These are phyloP conservation scores for Meta bourneti DNA, from an alignment of 2,888 invertebrate genomes.

Conservation along the genomic window DNA sequence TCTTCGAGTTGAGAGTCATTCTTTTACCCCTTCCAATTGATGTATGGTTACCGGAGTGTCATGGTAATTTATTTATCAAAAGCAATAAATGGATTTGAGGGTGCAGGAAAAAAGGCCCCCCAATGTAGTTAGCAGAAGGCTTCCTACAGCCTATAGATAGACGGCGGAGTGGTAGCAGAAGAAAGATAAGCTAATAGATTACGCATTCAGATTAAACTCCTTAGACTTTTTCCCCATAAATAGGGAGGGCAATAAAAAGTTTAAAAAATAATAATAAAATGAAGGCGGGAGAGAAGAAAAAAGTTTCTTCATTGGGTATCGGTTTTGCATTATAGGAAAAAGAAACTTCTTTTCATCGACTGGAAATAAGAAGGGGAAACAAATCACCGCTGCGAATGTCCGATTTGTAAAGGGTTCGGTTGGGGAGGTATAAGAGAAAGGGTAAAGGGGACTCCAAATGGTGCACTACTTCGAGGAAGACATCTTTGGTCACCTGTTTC, in stretches of 20 bases:
- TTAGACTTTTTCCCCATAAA: constrained; percentile 26
- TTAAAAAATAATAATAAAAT: constrained; percentile 1
- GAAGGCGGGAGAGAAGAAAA: constrained; percentile 19
- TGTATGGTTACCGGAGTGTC: background rate
- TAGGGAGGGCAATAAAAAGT: constrained; percentile 1
- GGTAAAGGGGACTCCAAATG: background rate
- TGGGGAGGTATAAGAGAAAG: constrained; percentile 1
- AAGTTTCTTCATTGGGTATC: constrained; percentile 60
- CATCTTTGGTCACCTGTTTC: constrained; percentile 16
- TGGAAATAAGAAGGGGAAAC: constrained; percentile 71
- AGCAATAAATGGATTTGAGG: constrained; percentile 15
- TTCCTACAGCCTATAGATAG: background rate
- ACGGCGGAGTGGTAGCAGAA: background rate
- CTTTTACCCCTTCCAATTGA: background rate
- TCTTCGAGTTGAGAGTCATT: background rate
- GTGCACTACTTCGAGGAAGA: background rate
- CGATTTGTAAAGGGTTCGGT: constrained; percentile 49
- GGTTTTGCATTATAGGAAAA: constrained; percentile 74
- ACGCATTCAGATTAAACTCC: constrained; percentile 65
- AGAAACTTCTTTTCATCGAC: constrained; percentile 65
- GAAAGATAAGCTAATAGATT: constrained; percentile 62
- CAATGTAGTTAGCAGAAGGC: constrained; percentile 1
- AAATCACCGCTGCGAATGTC: constrained; percentile 66
- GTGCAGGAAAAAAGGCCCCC: background rate
- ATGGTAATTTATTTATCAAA: constrained; percentile 31